These are phyloP conservation scores for Dasyprocta punctata DNA, from an alignment of 2,113 vertebrate genomes.

Conservation along the genomic window DNA sequence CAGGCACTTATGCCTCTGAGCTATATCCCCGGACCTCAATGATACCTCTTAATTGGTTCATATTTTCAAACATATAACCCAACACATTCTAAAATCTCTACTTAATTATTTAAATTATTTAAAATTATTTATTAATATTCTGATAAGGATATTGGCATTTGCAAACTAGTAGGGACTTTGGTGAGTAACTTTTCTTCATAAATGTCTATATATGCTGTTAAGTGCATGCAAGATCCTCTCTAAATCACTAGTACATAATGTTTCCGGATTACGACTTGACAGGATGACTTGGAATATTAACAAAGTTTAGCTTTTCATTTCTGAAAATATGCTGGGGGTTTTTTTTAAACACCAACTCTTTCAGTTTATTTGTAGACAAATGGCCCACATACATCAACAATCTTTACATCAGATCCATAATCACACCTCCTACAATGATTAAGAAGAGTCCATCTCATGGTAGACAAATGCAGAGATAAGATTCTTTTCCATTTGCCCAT, in stretches of 20 bases:
- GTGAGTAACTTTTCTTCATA: not conserved
- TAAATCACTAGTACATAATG: not conserved
- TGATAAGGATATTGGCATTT: not conserved
- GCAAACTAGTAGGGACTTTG: not conserved
- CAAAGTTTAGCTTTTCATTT: slow-evolving; percentile 12
- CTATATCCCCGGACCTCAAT: not conserved
- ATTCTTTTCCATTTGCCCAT: not conserved
- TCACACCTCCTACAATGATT: not conserved
- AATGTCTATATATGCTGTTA: not conserved
- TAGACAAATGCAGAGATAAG: not conserved
- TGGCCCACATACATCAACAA: not conserved
- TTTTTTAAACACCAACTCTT: not conserved
- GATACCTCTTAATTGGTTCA: not conserved
- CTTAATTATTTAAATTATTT: slow-evolving; percentile 23
- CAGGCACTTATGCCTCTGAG: too few species aligned
- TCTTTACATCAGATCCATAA: not conserved
- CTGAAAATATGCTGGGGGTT: slow-evolving; percentile 7
- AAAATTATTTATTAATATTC: slow-evolving; percentile 4
- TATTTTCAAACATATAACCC: slow-evolving; percentile 16
- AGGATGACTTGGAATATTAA: slow-evolving; percentile 13
- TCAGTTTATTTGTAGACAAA: not conserved
- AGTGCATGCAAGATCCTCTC: not conserved
- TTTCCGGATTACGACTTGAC: slow-evolving; percentile 27
- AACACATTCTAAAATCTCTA: slow-evolving; percentile 47
- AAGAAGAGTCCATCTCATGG: not conserved